phyloP scores from a whole-genome alignment of 2,797 vertebrate genomes.

The Antennarius maculatus region DNA sequence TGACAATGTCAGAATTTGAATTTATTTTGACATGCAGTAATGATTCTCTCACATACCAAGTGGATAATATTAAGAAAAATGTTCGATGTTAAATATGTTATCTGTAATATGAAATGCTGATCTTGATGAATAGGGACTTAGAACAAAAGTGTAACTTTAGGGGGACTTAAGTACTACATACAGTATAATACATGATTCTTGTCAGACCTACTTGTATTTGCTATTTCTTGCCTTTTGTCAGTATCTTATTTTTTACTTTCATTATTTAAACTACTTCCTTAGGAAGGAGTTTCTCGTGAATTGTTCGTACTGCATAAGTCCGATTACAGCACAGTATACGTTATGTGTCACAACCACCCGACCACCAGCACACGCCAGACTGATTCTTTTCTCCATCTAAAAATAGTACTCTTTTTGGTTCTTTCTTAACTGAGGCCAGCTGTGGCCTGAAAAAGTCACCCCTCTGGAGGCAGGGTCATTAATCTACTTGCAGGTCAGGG shows the following conservation, averaged over 20 bases:
- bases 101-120: too few relatives aligned
- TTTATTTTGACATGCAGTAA: conserved; percentile 14
- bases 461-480: conserved; percentile 42
- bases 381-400: conserved; percentile 10
- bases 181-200: background rate
- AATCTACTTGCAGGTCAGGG: conserved; percentile 48
- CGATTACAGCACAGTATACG: background rate
- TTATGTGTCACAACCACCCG: conserved; percentile 1
- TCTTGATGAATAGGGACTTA: too few relatives aligned
- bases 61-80: background rate
- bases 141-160: conserved; percentile 3
- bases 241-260: too few relatives aligned
- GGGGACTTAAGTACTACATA: background rate
- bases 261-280: background rate
- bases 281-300: background rate
- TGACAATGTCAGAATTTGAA: conserved; percentile 15
- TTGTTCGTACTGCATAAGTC: too few relatives aligned
- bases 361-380: conserved; percentile 4
- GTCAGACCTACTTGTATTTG: too few relatives aligned
- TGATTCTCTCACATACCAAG: conserved; percentile 8
- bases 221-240: too few relatives aligned
- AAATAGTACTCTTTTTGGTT: conserved; percentile 26
- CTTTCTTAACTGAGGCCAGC: conserved; percentile 48
- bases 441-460: conserved; percentile 47
- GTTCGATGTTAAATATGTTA: background rate